These are phyloP conservation scores for Anolis apletophallus DNA, from an alignment of 2,797 vertebrate genomes.

Conservation along the genomic window DNA sequence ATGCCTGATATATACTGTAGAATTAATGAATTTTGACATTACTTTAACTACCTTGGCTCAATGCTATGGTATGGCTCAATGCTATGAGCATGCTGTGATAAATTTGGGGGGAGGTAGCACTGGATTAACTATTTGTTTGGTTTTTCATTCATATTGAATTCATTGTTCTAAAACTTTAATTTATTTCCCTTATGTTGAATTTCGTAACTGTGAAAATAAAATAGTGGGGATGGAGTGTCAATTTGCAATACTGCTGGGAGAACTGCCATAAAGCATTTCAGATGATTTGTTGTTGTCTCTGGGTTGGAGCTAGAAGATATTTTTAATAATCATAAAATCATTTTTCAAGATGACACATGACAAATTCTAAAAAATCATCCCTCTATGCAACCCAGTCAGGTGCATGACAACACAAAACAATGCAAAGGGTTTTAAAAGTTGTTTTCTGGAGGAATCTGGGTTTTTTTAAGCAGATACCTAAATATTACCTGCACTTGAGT, in stretches of 20 bases:
- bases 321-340: conserved; percentile 30
- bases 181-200: conserved; percentile 39
- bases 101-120: neutral
- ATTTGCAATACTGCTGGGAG: conserved; percentile 40
- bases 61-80: too few relatives aligned
- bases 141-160: neutral
- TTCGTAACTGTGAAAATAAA: conserved; percentile 29
- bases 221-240: neutral
- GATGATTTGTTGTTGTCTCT: conserved; percentile 45
- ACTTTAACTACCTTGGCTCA: too few relatives aligned
- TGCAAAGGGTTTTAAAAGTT: neutral
- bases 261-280: conserved; percentile 19
- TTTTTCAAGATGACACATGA: conserved; percentile 22
- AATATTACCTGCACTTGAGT: neutral
- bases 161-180: conserved; percentile 29
- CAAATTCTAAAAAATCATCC: conserved; percentile 22
- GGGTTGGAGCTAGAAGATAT: conserved; percentile 30
- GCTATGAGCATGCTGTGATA: too few relatives aligned
- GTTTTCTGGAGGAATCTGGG: neutral
- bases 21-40: too few relatives aligned
- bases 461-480: neutral
- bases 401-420: neutral
- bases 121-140: neutral
- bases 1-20: too few relatives aligned
- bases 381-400: neutral